Conservation (phyloP, 2,888 invertebrate species). For the Drosophila villosipedis region DNA sequence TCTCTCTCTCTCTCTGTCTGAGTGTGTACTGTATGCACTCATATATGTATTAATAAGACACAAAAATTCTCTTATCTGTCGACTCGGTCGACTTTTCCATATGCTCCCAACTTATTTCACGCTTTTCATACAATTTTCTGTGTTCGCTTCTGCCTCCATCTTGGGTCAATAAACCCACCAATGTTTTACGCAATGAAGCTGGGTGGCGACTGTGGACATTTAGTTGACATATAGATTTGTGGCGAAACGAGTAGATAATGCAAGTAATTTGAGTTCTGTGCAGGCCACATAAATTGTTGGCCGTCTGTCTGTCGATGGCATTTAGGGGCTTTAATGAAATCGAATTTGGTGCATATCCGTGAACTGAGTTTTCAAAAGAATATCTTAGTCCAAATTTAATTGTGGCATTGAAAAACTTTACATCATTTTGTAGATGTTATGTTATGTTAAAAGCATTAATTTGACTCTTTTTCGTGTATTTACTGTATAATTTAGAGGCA, state of each 20-base stretch:
- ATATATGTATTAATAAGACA: conserved; percentile 64
- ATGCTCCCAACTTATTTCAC: conserved; percentile 73
- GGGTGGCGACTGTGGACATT: conserved; percentile 19
- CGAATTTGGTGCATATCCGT: background rate
- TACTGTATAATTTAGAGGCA: background rate
- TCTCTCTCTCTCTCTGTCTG: background rate
- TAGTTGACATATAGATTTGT: conserved; percentile 74
- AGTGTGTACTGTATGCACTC: conserved; percentile 53
- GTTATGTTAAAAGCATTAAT: background rate
- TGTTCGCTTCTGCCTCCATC: conserved; percentile 11
- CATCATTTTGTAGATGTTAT: background rate
- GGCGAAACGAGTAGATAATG: conserved; percentile 71
- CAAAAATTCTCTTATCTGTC: conserved; percentile 55
- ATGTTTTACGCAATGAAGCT: conserved; percentile 16
- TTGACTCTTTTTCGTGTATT: background rate
- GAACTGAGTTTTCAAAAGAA: background rate
- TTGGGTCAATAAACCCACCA: conserved; percentile 68
- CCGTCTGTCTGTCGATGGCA: conserved; percentile 30
- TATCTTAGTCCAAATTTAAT: background rate
- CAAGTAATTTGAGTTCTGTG: conserved; percentile 68
- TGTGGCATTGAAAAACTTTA: background rate
- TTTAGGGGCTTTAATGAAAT: conserved; percentile 33
- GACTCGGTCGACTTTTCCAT: conserved; percentile 50
- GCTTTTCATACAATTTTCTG: conserved; percentile 73
- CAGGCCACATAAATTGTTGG: conserved; percentile 61